A percentile compares a stretch with the other conserved stretches of the same genome.
These are phyloP conservation scores for Rhagoletis zephyria DNA, from an alignment of 1,140 invertebrate genomes.

Conservation along the genomic window DNA sequence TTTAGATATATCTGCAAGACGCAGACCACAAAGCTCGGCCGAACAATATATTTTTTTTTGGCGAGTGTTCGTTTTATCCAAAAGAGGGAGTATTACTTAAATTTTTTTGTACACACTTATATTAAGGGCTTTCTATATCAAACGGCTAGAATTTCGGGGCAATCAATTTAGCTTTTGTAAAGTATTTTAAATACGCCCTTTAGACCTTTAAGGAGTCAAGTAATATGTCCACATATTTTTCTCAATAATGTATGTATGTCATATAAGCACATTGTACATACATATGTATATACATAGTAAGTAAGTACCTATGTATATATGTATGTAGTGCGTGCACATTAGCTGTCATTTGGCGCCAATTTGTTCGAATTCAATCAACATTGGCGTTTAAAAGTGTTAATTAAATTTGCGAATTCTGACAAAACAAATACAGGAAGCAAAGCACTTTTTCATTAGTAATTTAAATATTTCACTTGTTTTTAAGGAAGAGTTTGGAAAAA, in stretches of 20 bases:
- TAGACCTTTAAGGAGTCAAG: too few relatives aligned
- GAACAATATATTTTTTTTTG: too few relatives aligned
- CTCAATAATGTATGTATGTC: background rate
- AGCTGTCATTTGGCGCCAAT: slow-evolving; percentile 9
- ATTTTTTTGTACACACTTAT: too few relatives aligned
- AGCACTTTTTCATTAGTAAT: background rate
- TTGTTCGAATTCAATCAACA: background rate
- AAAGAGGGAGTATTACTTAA: too few relatives aligned
- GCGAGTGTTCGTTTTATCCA: too few relatives aligned
- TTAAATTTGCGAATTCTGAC: slow-evolving; percentile 11
- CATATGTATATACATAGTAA: background rate
- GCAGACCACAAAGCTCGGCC: too few relatives aligned
- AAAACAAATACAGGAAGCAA: background rate
- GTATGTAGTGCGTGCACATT: background rate
- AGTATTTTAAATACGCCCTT: too few relatives aligned
- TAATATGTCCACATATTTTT: background rate
- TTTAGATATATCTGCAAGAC: too few relatives aligned
- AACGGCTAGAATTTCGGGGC: too few relatives aligned
- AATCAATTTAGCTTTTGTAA: too few relatives aligned
- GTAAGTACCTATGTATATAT: background rate
- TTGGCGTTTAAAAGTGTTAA: background rate
- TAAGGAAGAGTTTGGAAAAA: background rate
- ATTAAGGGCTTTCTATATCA: too few relatives aligned
- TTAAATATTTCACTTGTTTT: background rate
- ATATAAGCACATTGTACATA: background rate